A percentile compares a stretch with the other conserved stretches of the same genome.
phyloP scores from a whole-genome alignment of 2,888 invertebrate species.

The Polydrusus tereticollis region DNA sequence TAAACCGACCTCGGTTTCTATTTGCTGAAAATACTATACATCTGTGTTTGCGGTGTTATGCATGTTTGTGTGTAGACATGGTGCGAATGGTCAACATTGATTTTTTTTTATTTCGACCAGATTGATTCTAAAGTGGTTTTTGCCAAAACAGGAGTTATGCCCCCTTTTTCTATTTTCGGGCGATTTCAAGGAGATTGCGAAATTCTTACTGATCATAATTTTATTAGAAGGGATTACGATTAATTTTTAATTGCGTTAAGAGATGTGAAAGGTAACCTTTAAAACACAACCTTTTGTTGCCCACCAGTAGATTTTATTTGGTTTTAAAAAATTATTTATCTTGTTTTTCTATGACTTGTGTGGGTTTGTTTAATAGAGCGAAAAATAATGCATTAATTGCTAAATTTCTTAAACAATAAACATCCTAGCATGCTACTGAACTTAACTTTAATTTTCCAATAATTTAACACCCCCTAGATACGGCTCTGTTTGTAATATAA shows the following conservation, averaged over 20 bases:
- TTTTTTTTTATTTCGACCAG: neutral
- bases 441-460: no score
- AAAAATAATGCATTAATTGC: neutral
- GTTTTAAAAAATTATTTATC: neutral
- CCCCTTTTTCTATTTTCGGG: slow-evolving; percentile 24
- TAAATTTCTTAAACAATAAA: no score
- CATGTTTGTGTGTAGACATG: neutral
- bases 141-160: slow-evolving; percentile 1
- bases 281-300: neutral
- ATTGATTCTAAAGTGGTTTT: slow-evolving; percentile 5
- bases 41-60: neutral
- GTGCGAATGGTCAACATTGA: neutral
- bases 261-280: neutral
- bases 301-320: neutral
- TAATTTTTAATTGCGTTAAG: slow-evolving; percentile 2
- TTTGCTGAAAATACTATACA: slow-evolving; percentile 11
- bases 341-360: neutral
- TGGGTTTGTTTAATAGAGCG: neutral
- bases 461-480: no score
- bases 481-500: no score
- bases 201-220: neutral
- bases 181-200: slow-evolving; percentile 14
- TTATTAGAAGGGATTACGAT: neutral
- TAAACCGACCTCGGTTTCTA: neutral
- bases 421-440: no score